A percentile compares a stretch with the other conserved stretches of the same genome.
Evolutionary conservation across 2,888 invertebrate species (phyloP).

Genomic region (Ryuthela nishihirai): DNA sequence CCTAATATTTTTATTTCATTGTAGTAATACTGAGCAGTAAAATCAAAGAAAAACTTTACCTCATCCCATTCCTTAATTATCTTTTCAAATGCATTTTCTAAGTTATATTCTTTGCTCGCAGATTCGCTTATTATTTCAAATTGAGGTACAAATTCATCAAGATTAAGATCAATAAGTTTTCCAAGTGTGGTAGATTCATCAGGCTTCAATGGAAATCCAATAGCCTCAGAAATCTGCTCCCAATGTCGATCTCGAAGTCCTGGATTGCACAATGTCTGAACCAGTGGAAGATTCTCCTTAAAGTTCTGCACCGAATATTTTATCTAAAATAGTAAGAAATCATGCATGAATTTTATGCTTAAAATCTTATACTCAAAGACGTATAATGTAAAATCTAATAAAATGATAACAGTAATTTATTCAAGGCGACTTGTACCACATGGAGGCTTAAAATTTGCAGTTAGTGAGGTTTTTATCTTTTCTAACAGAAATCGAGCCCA

Average conservation of each 20-base stretch:
- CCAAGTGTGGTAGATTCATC: conserved; percentile 73
- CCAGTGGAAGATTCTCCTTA: conserved; percentile 76
- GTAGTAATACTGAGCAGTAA: too few relatives aligned
- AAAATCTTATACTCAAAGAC: too few relatives aligned
- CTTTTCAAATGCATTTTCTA: conserved; percentile 81
- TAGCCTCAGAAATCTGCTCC: conserved; percentile 91
- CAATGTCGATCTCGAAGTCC: conserved; percentile 79
- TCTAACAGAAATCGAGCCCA: too few relatives aligned
- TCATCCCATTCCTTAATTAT: conserved; percentile 84
- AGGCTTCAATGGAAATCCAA: conserved; percentile 85
- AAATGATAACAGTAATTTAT: too few relatives aligned
- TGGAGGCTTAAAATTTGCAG: too few relatives aligned
- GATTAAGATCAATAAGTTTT: conserved; percentile 79
- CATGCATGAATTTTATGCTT: too few relatives aligned
- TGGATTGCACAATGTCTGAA: conserved; percentile 89
- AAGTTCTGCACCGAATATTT: conserved; percentile 78
- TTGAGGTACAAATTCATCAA: conserved; percentile 80
- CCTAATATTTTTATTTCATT: too few relatives aligned
- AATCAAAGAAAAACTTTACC: too few relatives aligned
- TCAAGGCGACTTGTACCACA: too few relatives aligned
- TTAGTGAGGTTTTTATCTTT: too few relatives aligned
- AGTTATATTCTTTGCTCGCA: conserved; percentile 90
- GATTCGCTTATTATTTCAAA: conserved; percentile 91
- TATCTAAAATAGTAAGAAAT: conserved; percentile 50
- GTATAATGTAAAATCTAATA: too few relatives aligned